Evolutionary conservation across 2,888 invertebrate species (phyloP), one percentile per base, ranked within the genome.

Genomic region (Ophion obscuratus): DNA sequence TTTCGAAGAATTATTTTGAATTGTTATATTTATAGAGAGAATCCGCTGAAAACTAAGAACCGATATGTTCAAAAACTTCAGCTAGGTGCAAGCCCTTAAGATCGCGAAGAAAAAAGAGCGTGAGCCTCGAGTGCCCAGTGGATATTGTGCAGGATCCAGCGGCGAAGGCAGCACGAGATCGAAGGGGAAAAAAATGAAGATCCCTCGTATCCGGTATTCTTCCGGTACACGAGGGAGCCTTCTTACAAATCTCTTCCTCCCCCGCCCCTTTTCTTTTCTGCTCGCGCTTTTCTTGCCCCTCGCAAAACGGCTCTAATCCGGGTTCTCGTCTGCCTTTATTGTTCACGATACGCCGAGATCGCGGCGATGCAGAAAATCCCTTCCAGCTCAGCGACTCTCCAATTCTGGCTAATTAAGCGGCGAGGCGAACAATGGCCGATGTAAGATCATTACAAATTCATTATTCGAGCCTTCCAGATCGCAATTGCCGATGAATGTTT

Each of bases 401-500:
- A 53, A 53, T 11, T 14, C 14, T 53, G 14, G 53, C n/a, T 17
- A n/a, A 31, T 59, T 59, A 59, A 59, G 31, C 59, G 10, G 24
- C 36, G 53, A 61, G 47, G n/a, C 14, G 67, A 77, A 84, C 71
- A 81, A 81, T 40, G 68, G 64, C n/a, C 81, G 70, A 85, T 81
- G 47, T 20, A 57, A 24, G 70, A 73, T 27, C 67, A 53, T 78
- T 81, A 85, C 62, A 81, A 81, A 85, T 85, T 85, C 67, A 81
- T 81, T 67, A 81, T 84, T 62, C 77, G 40, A 76, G 61, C 47
- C 67, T 17, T 44, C 14, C 31, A 3, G 24, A 44, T 24, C 36
- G 67, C 81, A 77, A 77, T 84, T 76, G 76, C 73, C 76, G 71
- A 84, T 84, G 31, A 68, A 62, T 78, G 7, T 47, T 24, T 68